phyloP scores from a whole-genome alignment of 2,797 vertebrate species.

The Clarias pachynema region DNA sequence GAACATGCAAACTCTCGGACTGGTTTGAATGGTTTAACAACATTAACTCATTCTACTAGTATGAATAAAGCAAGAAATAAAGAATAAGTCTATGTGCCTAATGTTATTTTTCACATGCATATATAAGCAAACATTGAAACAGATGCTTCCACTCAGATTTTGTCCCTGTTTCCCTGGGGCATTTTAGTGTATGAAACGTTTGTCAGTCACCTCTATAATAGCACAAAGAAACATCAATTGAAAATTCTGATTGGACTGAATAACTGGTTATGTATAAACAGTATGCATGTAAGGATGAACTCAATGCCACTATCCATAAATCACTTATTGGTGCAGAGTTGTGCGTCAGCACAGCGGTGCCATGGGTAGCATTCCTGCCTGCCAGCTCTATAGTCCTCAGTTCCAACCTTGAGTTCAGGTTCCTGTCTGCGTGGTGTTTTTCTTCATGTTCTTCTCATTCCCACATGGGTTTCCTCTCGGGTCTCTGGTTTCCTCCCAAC shows the following conservation, averaged over 20 bases:
- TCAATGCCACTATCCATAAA: not conserved
- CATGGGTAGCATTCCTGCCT: not conserved
- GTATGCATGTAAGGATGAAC: not conserved
- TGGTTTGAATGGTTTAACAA: slow-evolving; percentile 5
- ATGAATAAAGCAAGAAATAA: not conserved
- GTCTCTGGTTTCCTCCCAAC: too few relatives aligned
- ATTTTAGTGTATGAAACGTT: slow-evolving; percentile 13
- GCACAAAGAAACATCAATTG: not conserved
- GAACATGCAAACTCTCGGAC: not conserved
- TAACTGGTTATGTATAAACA: not conserved
- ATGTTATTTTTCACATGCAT: not conserved
- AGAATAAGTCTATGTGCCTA: not conserved
- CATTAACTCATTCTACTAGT: not conserved
- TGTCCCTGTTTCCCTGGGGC: not conserved
- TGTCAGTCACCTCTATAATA: not conserved
- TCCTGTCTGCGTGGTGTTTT: too few relatives aligned
- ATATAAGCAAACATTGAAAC: not conserved
- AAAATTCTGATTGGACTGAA: not conserved
- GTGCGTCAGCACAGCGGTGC: not conserved
- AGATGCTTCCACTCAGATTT: not conserved
- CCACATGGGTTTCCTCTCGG: too few relatives aligned
- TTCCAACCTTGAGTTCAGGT: not conserved
- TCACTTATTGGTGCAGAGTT: too few relatives aligned
- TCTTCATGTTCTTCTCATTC: too few relatives aligned
- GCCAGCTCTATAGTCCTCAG: not conserved